phyloP scores from a whole-genome alignment of 1,140 invertebrate species.

The Drosophila bipectinata region DNA sequence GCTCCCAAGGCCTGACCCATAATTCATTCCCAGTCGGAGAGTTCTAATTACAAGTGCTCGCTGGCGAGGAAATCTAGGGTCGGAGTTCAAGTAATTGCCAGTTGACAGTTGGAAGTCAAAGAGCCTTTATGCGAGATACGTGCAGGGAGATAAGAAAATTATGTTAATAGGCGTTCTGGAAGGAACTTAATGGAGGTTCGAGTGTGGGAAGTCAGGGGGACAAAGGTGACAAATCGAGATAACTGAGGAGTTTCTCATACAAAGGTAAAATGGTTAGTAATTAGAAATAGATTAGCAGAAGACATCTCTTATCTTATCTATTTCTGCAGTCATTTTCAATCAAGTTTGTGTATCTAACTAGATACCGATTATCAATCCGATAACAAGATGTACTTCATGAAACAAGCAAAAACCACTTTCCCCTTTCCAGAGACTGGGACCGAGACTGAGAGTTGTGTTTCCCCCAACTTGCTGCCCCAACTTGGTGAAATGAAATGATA shows the following conservation, averaged over 20 bases:
- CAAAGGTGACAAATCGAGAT: neutral
- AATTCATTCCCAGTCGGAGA: constrained; percentile 23
- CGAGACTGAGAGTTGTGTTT: constrained; percentile 22
- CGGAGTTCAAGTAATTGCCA: constrained; percentile 71
- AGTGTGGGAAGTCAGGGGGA: constrained; percentile 7
- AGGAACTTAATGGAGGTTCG: constrained; percentile 10
- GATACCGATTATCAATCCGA: constrained; percentile 28
- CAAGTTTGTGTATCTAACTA: neutral
- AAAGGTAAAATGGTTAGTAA: neutral
- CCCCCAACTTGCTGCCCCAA: neutral
- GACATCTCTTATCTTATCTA: neutral
- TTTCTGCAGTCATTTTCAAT: neutral
- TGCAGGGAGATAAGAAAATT: constrained; percentile 31
- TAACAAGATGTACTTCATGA: constrained; percentile 30
- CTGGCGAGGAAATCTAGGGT: constrained; percentile 34
- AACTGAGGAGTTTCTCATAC: neutral
- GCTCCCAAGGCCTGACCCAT: constrained; percentile 17
- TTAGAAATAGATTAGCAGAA: neutral
- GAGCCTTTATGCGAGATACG: constrained; percentile 60
- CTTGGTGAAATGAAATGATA: constrained; percentile 57
- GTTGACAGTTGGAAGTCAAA: constrained; percentile 61
- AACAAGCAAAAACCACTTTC: constrained; percentile 20
- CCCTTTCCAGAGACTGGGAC: constrained; percentile 34
- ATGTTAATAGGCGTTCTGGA: constrained; percentile 15
- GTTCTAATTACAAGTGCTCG: constrained; percentile 29